Conservation (phyloP, 2,888 invertebrate genomes). For the Melieria omissa region DNA sequence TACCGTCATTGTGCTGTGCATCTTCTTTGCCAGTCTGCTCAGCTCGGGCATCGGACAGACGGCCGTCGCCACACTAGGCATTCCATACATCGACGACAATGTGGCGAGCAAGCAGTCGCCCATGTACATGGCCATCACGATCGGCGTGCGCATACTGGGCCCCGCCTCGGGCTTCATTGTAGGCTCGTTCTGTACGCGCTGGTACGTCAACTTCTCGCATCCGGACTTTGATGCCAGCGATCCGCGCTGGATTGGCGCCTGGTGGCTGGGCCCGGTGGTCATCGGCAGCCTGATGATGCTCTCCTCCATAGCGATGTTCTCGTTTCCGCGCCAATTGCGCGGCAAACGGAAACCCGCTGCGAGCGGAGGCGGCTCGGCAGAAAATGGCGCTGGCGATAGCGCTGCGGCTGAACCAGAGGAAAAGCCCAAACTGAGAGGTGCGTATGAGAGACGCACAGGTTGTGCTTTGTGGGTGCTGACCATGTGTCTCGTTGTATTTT, state of each 20-base stretch:
- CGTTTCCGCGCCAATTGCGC: slow-evolving; percentile 85
- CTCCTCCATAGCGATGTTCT: slow-evolving; percentile 89
- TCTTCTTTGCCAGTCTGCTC: slow-evolving; percentile 87
- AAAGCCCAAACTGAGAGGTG: slow-evolving; percentile 75
- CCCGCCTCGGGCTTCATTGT: slow-evolving; percentile 91
- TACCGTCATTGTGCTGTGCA: slow-evolving; percentile 83
- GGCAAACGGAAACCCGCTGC: slow-evolving; percentile 64
- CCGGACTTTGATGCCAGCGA: slow-evolving; percentile 82
- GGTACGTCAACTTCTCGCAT: slow-evolving; percentile 84
- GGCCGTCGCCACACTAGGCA: slow-evolving; percentile 90
- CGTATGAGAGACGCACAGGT: not conserved
- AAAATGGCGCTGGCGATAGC: slow-evolving; percentile 22
- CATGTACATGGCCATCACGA: slow-evolving; percentile 92
- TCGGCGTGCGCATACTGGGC: slow-evolving; percentile 89
- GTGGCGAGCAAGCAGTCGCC: slow-evolving; percentile 92
- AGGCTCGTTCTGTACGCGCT: slow-evolving; percentile 87
- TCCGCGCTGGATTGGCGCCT: slow-evolving; percentile 94
- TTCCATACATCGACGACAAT: slow-evolving; percentile 94
- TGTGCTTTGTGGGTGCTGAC: not conserved
- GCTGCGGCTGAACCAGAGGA: slow-evolving; percentile 64
- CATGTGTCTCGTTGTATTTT: not conserved
- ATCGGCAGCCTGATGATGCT: slow-evolving; percentile 86
- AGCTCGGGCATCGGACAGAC: slow-evolving; percentile 94
- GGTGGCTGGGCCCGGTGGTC: slow-evolving; percentile 92
- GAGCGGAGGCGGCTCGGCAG: not conserved